Conservation (phyloP, 1,140 invertebrate species). For the Bombus superbus region DNA sequence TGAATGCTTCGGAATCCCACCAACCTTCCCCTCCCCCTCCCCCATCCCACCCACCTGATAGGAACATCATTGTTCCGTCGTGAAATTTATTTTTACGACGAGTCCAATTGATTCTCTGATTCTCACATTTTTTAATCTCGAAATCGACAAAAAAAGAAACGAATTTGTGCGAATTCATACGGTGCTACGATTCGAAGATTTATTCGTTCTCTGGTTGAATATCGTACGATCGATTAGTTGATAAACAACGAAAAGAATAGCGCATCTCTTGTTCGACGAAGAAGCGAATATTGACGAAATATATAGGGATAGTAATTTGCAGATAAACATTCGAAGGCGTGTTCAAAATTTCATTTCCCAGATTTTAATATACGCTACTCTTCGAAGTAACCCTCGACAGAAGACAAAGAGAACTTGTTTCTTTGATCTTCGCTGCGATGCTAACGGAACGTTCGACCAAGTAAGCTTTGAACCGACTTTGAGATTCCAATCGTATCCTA, state of each 20-base stretch:
- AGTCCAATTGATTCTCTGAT: neutral
- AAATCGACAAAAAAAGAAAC: neutral
- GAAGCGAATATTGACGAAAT: no score
- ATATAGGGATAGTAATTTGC: neutral
- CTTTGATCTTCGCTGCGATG: constrained; percentile 43
- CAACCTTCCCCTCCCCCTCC: rapidly evolving
- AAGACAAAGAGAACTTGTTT: constrained; percentile 40
- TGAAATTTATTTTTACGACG: neutral
- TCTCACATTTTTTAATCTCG: no score
- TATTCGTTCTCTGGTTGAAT: neutral
- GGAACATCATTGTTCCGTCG: neutral
- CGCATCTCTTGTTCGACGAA: no score
- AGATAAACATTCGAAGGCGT: neutral
- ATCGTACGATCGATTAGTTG: neutral
- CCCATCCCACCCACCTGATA: no score
- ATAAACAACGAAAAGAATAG: neutral
- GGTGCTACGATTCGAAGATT: neutral
- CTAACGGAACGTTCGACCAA: constrained; percentile 28
- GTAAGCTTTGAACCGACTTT: constrained; percentile 24
- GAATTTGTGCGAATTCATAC: neutral
- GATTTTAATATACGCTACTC: constrained; percentile 48
- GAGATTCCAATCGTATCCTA: constrained; percentile 33
- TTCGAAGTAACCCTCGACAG: neutral
- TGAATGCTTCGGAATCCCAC: neutral
- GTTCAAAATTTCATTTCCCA: constrained; percentile 42